A percentile compares a stretch with the other conserved stretches of the same genome.
phyloP scores from a whole-genome alignment of 2,113 vertebrate species.

The Phalacrocorax pelagicus region DNA sequence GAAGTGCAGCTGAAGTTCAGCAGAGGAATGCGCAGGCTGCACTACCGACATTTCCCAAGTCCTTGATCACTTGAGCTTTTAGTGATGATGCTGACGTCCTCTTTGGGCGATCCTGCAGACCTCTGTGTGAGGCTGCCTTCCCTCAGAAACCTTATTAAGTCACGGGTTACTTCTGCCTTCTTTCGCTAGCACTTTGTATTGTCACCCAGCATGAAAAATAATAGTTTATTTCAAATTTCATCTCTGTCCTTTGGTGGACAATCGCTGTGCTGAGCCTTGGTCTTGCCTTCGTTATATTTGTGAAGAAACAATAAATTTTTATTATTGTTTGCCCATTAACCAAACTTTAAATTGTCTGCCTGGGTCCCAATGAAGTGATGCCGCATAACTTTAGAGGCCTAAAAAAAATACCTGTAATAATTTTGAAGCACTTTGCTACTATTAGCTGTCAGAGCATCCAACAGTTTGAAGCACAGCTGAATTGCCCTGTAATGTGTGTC shows the following conservation, averaged over 20 bases:
- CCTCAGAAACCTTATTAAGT: background rate
- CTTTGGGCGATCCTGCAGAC: background rate
- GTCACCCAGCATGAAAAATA: background rate
- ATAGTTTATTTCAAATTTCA: background rate
- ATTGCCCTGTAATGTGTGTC: background rate
- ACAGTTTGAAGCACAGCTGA: background rate
- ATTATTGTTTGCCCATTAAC: background rate
- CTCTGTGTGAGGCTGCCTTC: background rate
- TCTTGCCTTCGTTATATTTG: background rate
- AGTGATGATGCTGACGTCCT: background rate
- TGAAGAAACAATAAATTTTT: background rate
- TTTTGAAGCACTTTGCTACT: background rate
- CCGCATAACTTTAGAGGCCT: background rate
- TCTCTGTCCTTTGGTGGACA: background rate
- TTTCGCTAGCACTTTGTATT: background rate
- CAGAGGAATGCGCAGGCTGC: background rate
- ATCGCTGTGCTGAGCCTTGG: background rate
- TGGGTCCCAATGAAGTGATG: background rate
- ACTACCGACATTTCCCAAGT: fast-evolving
- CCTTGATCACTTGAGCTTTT: background rate
- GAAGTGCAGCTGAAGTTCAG: background rate
- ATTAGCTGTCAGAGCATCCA: background rate
- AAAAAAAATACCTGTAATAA: background rate
- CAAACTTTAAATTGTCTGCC: background rate
- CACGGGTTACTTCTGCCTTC: background rate